These are phyloP conservation scores for Aphodius sticticus DNA, from an alignment of 2,888 invertebrate species.

Conservation along the genomic window DNA sequence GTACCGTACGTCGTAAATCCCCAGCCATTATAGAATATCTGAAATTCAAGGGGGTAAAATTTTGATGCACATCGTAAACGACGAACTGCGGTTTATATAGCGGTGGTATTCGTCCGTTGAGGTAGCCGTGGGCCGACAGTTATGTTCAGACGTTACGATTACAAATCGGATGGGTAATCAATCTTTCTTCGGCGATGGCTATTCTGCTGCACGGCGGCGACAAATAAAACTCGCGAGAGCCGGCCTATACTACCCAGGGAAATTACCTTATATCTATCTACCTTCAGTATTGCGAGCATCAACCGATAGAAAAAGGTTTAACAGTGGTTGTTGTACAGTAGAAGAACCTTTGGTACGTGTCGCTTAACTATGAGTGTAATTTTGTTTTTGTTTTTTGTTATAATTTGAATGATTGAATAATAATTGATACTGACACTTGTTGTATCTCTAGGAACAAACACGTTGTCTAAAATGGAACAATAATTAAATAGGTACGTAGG, in stretches of 20 bases:
- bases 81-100: background rate
- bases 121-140: background rate
- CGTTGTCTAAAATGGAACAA: too few species aligned
- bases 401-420: too few species aligned
- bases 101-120: background rate
- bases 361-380: too few species aligned
- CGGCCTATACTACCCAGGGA: background rate
- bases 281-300: background rate
- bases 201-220: background rate
- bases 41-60: background rate
- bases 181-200: background rate
- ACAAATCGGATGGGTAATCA: background rate
- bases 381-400: too few species aligned
- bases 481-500: too few species aligned
- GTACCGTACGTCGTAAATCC: background rate
- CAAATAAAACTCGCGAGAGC: background rate
- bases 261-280: background rate
- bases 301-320: background rate
- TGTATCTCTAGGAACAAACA: too few species aligned
- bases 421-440: too few species aligned
- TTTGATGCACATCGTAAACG: background rate
- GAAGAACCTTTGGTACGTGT: too few species aligned
- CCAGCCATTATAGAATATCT: background rate
- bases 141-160: background rate
- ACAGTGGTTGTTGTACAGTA: background rate